Percentiles rank a stretch among this genome's conserved stretches.
Conservation (phyloP, 2,113 vertebrate genomes). For the Physeter macrocephalus region DNA sequence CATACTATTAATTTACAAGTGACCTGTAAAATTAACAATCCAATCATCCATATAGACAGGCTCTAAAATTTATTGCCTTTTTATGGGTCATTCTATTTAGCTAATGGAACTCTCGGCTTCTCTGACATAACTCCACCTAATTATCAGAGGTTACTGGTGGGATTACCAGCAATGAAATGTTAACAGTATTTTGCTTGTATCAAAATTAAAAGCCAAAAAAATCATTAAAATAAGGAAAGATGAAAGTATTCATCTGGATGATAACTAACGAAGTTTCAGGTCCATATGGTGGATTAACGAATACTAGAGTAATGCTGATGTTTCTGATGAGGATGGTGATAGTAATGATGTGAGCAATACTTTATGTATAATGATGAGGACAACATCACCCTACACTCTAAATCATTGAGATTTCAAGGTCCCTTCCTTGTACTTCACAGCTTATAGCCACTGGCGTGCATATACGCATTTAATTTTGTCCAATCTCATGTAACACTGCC, state of each 20-base stretch:
- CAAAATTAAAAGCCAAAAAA: not conserved
- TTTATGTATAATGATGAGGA: not conserved
- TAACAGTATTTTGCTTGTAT: not conserved
- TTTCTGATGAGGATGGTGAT: not conserved
- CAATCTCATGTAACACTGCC: not conserved
- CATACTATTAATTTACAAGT: too few species aligned
- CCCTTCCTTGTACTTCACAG: not conserved
- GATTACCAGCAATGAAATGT: not conserved
- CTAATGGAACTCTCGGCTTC: not conserved
- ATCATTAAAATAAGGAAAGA: not conserved
- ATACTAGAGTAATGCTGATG: not conserved
- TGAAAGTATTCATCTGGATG: not conserved
- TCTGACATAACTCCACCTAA: not conserved
- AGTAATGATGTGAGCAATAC: not conserved
- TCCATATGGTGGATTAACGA: not conserved
- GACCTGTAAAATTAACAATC: constrained; percentile 45
- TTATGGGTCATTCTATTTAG: not conserved
- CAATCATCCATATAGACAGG: not conserved
- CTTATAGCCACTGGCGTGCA: not conserved
- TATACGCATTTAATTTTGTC: not conserved
- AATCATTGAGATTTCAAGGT: not conserved
- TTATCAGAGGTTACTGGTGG: not conserved
- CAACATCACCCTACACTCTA: not conserved
- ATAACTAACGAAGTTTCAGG: not conserved
- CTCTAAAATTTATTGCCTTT: constrained; percentile 12